phyloP scores from a whole-genome alignment of 1,140 invertebrate genomes.

The Anthonomus grandis region DNA sequence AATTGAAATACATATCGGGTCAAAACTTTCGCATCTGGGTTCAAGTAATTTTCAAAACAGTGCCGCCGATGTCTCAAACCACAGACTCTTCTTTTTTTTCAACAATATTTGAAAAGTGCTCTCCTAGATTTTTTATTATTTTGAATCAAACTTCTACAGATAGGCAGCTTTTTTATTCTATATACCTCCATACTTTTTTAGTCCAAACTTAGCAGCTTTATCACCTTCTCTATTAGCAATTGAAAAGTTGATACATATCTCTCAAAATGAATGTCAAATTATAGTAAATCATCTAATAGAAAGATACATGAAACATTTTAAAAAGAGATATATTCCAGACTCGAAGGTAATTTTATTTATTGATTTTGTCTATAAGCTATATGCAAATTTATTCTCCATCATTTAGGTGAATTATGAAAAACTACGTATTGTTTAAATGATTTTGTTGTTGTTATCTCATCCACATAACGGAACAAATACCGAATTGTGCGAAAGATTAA shows the following conservation, averaged over 20 bases:
- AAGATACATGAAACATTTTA: conserved; percentile 28
- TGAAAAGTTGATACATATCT: conserved; percentile 17
- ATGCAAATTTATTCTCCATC: conserved; percentile 6
- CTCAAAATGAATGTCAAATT: conserved; percentile 12
- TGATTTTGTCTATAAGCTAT: background rate
- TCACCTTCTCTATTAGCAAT: conserved; percentile 18
- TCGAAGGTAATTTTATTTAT: conserved; percentile 38
- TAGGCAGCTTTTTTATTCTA: no score
- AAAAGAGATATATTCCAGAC: conserved; percentile 49
- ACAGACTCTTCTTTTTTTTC: no score
- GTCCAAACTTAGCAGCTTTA: conserved; percentile 26
- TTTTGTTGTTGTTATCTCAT: conserved; percentile 32
- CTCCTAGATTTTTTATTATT: no score
- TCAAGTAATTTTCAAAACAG: no score
- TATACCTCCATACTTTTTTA: no score
- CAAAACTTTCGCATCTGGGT: no score
- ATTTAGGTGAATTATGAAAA: conserved; percentile 48
- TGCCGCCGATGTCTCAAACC: no score
- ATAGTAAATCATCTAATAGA: conserved; percentile 21
- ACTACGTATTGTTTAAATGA: conserved; percentile 48
- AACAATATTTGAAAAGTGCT: no score
- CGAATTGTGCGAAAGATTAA: no score
- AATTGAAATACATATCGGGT: no score
- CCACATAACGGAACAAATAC: conserved; percentile 23
- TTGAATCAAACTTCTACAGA: no score